phyloP scores from a whole-genome alignment of 64 coral and sea anemone species.

The Montipora sp. region DNA sequence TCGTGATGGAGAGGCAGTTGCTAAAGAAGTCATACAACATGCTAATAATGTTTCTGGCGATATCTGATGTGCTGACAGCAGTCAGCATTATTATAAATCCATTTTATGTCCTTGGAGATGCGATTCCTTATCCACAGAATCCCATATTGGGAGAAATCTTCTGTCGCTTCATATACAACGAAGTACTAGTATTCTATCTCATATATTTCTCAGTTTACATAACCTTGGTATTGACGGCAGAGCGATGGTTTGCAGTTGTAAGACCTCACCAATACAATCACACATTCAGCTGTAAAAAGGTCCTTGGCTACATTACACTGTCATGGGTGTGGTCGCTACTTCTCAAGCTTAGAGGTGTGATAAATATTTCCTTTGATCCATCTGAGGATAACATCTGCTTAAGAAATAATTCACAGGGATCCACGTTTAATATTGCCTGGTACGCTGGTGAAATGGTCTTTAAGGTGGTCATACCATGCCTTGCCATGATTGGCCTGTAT shows the following conservation, averaged over 20 bases:
- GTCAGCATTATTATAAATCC: too few species aligned
- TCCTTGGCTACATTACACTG: neutral
- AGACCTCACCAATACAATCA: too few species aligned
- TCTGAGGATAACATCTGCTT: neutral
- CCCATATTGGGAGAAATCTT: neutral
- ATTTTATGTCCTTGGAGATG: too few species aligned
- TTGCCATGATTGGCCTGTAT: too few species aligned
- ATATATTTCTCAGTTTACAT: constrained; percentile 41
- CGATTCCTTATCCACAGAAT: too few species aligned
- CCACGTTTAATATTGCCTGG: neutral
- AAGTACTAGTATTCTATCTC: constrained; percentile 34
- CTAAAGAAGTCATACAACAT: constrained; percentile 32
- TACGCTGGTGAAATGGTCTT: neutral
- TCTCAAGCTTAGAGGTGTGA: neutral
- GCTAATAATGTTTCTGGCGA: constrained; percentile 20
- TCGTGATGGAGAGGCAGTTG: neutral
- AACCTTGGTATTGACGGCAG: constrained; percentile 18
- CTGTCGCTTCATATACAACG: constrained; percentile 34
- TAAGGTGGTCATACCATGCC: neutral
- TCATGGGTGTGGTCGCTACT: constrained; percentile 1
- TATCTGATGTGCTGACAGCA: neutral
- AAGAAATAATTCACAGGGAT: too few species aligned
- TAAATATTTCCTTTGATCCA: neutral
- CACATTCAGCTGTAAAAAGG: too few species aligned
- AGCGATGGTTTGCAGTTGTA: neutral